These are phyloP conservation scores for Pyrgilauda ruficollis DNA, from an alignment of 2,113 vertebrate species.

Conservation along the genomic window DNA sequence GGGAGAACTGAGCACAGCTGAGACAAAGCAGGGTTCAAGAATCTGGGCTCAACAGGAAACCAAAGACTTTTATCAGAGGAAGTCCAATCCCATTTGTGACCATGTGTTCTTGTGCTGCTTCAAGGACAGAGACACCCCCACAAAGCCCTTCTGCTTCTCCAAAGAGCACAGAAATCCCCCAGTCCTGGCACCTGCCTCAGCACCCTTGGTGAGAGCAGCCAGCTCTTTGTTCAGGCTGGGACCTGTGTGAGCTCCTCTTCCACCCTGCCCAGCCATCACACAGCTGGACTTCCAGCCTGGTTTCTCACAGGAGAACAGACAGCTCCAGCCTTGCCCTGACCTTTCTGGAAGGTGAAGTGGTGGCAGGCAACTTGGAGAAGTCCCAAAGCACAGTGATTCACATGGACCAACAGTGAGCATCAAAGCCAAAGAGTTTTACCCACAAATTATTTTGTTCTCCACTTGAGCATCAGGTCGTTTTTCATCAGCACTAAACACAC, in stretches of 20 bases:
- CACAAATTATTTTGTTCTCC: background rate
- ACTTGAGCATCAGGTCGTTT: background rate
- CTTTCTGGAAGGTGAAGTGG: background rate
- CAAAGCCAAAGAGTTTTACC: background rate
- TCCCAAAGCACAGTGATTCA: background rate
- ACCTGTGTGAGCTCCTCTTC: background rate
- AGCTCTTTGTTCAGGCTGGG: background rate
- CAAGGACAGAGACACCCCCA: background rate
- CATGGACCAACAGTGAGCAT: background rate
- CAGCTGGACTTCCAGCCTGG: background rate
- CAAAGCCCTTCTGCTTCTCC: background rate
- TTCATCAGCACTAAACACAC: background rate
- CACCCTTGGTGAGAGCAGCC: background rate
- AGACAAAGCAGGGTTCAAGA: background rate
- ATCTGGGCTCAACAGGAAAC: background rate
- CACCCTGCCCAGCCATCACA: background rate
- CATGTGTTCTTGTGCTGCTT: fast-evolving
- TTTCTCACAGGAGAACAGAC: background rate
- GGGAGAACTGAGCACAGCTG: background rate
- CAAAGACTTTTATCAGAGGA: background rate
- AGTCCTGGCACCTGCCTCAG: background rate
- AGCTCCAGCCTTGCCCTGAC: background rate
- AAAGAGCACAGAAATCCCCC: background rate
- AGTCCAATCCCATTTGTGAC: background rate
- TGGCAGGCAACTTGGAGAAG: background rate